A percentile compares a stretch with the other conserved stretches of the same genome.
phyloP scores from a whole-genome alignment of 2,888 invertebrate species.

The Thysanoteuthis rhombus region DNA sequence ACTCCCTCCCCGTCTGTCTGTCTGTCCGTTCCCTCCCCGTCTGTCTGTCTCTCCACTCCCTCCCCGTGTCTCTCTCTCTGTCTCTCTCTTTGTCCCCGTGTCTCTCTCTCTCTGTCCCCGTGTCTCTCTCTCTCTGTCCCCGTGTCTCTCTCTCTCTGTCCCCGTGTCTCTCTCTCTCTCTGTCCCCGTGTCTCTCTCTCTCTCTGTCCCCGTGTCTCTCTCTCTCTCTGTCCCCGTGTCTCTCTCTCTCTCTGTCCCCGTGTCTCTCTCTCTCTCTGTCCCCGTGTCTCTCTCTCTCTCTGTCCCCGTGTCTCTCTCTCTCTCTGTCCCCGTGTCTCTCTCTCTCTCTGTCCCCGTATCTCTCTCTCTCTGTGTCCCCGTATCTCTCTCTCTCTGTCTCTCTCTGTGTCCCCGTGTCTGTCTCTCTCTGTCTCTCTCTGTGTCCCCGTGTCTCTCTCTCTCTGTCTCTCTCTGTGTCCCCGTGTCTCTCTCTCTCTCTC shows the following conservation, averaged over 20 bases:
- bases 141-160: no score
- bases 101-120: background rate
- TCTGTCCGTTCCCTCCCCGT: background rate
- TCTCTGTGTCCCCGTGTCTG: background rate
- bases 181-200: background rate
- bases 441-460: background rate
- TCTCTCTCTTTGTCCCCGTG: background rate
- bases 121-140: background rate
- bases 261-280: background rate
- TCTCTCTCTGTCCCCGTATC: background rate
- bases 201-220: background rate
- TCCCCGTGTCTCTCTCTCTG: background rate
- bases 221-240: background rate
- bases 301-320: no score
- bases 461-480: accelerated
- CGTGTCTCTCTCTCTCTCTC: background rate
- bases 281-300: background rate
- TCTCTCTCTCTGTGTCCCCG: background rate
- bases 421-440: background rate
- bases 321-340: background rate
- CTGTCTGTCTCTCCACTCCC: background rate
- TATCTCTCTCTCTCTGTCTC: background rate
- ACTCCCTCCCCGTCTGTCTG: background rate
- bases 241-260: background rate
- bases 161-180: background rate